These are phyloP conservation scores for Anas platyrhynchos DNA, from an alignment of 2,113 vertebrate genomes.

Conservation along the genomic window DNA sequence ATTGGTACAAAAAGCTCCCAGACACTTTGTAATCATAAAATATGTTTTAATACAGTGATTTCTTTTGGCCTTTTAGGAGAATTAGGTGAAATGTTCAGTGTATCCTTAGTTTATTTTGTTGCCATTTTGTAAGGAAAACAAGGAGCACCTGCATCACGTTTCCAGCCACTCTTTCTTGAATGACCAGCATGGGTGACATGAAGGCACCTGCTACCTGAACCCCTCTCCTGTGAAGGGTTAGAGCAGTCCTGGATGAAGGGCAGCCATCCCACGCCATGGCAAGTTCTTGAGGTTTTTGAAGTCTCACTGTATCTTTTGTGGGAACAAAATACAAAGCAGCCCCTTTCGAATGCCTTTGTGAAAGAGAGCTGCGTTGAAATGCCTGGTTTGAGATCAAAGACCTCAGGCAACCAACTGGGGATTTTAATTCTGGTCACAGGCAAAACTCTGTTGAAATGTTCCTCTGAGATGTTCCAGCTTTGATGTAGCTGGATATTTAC, in stretches of 20 bases:
- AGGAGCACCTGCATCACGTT: not conserved
- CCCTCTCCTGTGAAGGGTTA: not conserved
- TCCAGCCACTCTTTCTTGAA: not conserved
- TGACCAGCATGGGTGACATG: not conserved
- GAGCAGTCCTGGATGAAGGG: not conserved
- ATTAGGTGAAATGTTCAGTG: not conserved
- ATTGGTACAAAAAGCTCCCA: not conserved
- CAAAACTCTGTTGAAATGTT: not conserved
- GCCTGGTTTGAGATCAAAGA: not conserved
- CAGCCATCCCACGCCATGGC: not conserved
- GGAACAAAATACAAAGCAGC: not conserved
- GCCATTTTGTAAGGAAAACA: not conserved
- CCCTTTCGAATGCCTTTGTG: not conserved
- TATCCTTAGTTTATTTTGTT: not conserved
- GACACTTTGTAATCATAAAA: not conserved
- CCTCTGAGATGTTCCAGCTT: not conserved
- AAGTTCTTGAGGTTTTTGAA: not conserved
- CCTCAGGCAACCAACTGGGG: not conserved
- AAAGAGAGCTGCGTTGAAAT: rapidly evolving
- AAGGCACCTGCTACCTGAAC: rapidly evolving
- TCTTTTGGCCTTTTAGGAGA: not conserved
- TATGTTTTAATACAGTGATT: not conserved
- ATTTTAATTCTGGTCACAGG: not conserved
- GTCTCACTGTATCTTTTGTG: not conserved
- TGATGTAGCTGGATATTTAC: not conserved